phyloP scores from a whole-genome alignment of 2,113 vertebrate genomes.

The Pelusios castaneus region DNA sequence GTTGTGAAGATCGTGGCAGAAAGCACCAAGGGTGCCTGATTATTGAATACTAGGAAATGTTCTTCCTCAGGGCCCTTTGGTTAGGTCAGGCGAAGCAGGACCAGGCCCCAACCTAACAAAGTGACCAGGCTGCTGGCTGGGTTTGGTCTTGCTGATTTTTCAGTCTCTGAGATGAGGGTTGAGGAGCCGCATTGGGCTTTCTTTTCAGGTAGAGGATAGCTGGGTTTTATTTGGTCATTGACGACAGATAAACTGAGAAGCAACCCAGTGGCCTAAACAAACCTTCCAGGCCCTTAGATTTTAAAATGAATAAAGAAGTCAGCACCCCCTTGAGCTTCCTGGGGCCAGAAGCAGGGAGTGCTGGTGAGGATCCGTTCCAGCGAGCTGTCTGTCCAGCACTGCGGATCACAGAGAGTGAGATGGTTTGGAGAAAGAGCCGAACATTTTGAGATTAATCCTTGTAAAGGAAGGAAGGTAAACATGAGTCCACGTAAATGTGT shows the following conservation, averaged over 20 bases:
- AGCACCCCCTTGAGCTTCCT: rapidly evolving
- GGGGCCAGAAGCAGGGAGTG: rapidly evolving
- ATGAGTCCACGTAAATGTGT: rapidly evolving
- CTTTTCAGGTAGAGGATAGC: rapidly evolving
- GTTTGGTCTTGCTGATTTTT: rapidly evolving
- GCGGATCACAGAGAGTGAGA: rapidly evolving
- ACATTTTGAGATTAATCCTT: rapidly evolving
- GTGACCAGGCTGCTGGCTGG: background rate
- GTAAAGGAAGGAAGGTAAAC: rapidly evolving
- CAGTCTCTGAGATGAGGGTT: background rate
- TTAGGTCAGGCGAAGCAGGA: background rate
- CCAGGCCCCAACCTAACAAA: background rate
- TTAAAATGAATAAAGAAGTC: background rate
- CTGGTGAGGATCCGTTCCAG: background rate
- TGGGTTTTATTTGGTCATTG: background rate
- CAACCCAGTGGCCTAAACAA: rapidly evolving
- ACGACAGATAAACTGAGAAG: background rate
- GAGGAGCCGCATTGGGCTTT: rapidly evolving
- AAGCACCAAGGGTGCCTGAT: background rate
- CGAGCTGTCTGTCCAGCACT: rapidly evolving
- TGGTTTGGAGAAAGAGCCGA: rapidly evolving
- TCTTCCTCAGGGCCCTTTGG: background rate
- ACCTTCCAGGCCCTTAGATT: background rate
- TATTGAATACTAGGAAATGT: background rate
- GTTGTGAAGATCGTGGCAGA: background rate